Base-by-base conservation (phyloP, 2,888 invertebrate genomes). In the Allygus modestus region DNA sequence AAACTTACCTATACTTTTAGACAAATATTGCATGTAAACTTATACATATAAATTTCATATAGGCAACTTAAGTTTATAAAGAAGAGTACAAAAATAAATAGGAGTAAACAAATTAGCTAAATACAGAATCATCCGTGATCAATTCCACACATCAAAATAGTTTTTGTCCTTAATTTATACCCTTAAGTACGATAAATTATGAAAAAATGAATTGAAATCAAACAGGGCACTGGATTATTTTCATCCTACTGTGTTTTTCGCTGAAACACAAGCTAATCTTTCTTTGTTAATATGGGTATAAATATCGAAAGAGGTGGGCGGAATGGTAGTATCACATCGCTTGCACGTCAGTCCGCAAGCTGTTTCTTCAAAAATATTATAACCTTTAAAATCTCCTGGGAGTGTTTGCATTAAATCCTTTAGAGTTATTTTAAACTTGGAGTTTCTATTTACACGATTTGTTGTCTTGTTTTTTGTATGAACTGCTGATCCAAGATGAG, bases 391-490 rank as follows among this genome's bases (percentile, higher is more conserved):
- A 12, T 73, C 43, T 17, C n/a, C 17, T 73, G 73, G 73, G 1
- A 73, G 43, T 41, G 43, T 23, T 23, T 23, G 5, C 43, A 41
- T 4, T 12, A 73, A 37, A 73, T 58, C 58, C 58, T 23, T 26
- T 23, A 58, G 12, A 58, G 58, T 23, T 58, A 58, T 23, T 23
- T 58, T 26, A 58, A 58, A 58, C 26, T 58, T 58, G n/a, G 28
- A 23, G 15, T 33, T 71, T n/a, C 37, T 71, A 46, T 17, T 46
- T 2, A 46, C 46, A 11, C 12, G 17, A 12, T 15, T 46, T 46
- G 46, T 46, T 46, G 46, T 46, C 23, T 58, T 58, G 43, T 73
- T 73, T 41, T 37, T n/a, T 12, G 11, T 7, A 73, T 73, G 73
- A 1, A 41, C 9, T 33, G n/a, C 5, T 43, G 37, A n/a, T 12